Evolutionary conservation across 1,140 invertebrate genomes (phyloP).

Genomic region (Colletes gigas): DNA sequence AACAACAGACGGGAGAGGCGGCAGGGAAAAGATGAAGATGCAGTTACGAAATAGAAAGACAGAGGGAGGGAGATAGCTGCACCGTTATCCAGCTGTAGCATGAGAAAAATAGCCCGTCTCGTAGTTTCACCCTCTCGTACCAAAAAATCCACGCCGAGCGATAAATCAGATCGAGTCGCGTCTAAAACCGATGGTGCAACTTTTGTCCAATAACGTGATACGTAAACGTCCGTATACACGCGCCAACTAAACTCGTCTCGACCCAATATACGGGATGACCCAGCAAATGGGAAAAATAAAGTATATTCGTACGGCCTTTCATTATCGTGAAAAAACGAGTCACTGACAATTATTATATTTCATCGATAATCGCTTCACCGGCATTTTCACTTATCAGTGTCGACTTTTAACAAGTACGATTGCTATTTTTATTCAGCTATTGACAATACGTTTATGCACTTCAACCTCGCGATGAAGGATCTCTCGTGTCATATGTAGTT

Average conservation of each 20-base stretch:
- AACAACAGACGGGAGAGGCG: not conserved
- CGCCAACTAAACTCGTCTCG: conserved; percentile 28
- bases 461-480: no score
- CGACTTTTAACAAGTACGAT: no score
- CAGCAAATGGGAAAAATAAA: not conserved
- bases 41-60: not conserved
- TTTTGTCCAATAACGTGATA: conserved; percentile 72
- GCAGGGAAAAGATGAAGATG: not conserved
- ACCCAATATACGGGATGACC: conserved; percentile 48
- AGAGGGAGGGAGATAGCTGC: conserved; percentile 6
- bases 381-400: no score
- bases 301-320: not conserved
- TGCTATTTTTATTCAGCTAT: no score
- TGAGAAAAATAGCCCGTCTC: conserved; percentile 69
- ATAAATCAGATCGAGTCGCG: conserved; percentile 69
- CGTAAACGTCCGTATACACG: conserved; percentile 63
- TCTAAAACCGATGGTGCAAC: conserved; percentile 68
- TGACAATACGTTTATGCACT: no score
- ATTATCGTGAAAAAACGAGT: not conserved
- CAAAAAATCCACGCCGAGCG: conserved; percentile 57
- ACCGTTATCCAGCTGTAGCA: conserved; percentile 64
- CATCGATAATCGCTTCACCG: no score
- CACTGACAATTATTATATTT: no score
- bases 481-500: no score
- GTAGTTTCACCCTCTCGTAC: conserved; percentile 59